These are phyloP conservation scores for Masnerella sp. DNA, from an alignment of 2,888 invertebrate species.

Conservation along the genomic window DNA sequence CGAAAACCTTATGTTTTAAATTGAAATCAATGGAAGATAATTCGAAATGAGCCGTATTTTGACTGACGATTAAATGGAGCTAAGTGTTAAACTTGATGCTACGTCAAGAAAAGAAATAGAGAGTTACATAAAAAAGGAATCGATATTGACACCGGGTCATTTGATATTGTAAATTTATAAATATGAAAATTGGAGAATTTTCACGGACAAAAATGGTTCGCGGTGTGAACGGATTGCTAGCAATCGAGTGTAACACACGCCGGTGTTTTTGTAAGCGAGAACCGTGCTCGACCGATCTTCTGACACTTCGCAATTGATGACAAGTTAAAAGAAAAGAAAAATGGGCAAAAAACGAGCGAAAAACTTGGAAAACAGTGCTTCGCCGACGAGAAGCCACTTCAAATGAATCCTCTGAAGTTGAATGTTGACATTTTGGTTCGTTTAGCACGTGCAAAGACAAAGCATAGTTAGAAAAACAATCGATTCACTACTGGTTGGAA, in stretches of 20 bases:
- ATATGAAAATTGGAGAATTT: too few species aligned
- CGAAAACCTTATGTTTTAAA: slow-evolving; percentile 47
- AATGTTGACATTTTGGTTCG: slow-evolving; percentile 30
- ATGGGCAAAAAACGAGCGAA: slow-evolving; percentile 9
- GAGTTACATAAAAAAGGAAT: neutral
- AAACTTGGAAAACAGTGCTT: slow-evolving; percentile 13
- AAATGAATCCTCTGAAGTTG: slow-evolving; percentile 26
- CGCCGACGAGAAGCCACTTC: slow-evolving; percentile 19
- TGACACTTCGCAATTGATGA: slow-evolving; percentile 5
- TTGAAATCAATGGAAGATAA: slow-evolving; percentile 36
- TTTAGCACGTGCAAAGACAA: slow-evolving; percentile 60
- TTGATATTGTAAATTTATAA: slow-evolving; percentile 7
- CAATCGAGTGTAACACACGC: slow-evolving; percentile 38
- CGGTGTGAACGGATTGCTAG: slow-evolving; percentile 21
- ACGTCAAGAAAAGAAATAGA: slow-evolving; percentile 28
- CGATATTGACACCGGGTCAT: slow-evolving; percentile 23
- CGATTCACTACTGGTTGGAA: slow-evolving; percentile 53
- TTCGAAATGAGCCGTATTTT: slow-evolving; percentile 20
- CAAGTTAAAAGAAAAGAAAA: slow-evolving; percentile 23
- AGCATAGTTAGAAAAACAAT: slow-evolving; percentile 58
- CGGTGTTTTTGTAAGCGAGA: slow-evolving; percentile 5
- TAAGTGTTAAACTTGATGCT: slow-evolving; percentile 25
- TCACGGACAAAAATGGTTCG: too few species aligned
- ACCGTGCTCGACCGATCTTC: slow-evolving; percentile 55
- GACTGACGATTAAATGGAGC: slow-evolving; percentile 16